These are phyloP conservation scores for Acanthaster planci DNA, from an alignment of 35 echinoderm and acorn worm genomes.

Conservation along the genomic window DNA sequence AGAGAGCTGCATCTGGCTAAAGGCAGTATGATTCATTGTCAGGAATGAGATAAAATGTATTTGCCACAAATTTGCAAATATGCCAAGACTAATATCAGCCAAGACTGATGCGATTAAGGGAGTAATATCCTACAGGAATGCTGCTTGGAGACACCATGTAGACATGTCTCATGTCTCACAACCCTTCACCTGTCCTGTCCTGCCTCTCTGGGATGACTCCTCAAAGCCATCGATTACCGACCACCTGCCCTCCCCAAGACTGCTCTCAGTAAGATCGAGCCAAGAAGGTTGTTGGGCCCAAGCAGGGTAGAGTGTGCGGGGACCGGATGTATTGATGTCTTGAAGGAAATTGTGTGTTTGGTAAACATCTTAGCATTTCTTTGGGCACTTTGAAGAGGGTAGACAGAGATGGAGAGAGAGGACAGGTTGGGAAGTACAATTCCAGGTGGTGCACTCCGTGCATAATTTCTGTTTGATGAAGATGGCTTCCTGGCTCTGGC, in stretches of 20 bases:
- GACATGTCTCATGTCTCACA: background rate
- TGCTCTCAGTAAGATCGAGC: background rate
- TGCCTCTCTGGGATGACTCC: background rate
- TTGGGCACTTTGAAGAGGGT: background rate
- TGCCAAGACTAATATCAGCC: no score
- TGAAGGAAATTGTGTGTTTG: conserved; percentile 32
- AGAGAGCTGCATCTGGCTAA: no score
- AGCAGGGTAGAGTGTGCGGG: background rate
- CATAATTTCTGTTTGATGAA: no score
- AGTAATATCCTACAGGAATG: background rate
- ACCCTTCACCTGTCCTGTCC: conserved; percentile 7
- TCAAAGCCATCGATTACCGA: conserved; percentile 9
- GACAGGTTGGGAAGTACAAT: no score
- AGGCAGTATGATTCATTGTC: no score
- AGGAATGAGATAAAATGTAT: no score
- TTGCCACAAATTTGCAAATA: no score
- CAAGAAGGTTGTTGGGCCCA: background rate
- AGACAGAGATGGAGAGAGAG: background rate
- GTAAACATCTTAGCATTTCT: conserved; percentile 20
- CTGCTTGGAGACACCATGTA: background rate
- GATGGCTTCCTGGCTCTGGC: no score
- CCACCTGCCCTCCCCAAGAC: conserved; percentile 18
- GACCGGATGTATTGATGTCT: conserved; percentile 31
- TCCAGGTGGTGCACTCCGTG: no score
- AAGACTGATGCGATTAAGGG: no score